Evolutionary conservation across 2,888 invertebrate genomes (phyloP).

Genomic region (Apotomis betuletana): DNA sequence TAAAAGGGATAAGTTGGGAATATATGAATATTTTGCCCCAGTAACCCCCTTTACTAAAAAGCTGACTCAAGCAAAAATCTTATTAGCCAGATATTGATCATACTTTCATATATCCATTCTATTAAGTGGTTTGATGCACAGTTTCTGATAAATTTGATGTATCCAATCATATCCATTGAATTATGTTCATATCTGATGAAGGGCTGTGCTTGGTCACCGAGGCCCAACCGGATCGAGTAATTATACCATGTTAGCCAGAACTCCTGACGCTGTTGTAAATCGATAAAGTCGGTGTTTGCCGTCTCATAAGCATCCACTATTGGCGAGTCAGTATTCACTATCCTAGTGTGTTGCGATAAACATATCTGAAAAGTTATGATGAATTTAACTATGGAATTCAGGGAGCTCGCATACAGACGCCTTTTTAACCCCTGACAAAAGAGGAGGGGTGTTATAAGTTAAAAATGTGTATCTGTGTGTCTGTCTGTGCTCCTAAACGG

Average conservation of each 20-base stretch:
- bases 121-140: constrained; percentile 1
- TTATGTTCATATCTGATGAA: constrained; percentile 22
- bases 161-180: constrained; percentile 23
- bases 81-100: neutral
- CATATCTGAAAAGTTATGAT: constrained; percentile 12
- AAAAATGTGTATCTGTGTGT: no score
- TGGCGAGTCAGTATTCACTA: neutral
- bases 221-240: constrained; percentile 32
- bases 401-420: no score
- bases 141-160: constrained; percentile 25
- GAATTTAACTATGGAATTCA: neutral
- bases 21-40: no score
- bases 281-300: constrained; percentile 11
- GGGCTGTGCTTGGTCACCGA: constrained; percentile 9
- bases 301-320: neutral
- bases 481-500: no score
- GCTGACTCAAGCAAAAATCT: neutral
- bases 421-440: no score
- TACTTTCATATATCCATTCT: constrained; percentile 54
- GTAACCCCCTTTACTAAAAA: no score
- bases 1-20: no score
- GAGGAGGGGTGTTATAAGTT: no score
- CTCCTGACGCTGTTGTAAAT: constrained; percentile 42
- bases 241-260: constrained; percentile 53
- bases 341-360: constrained; percentile 13